phyloP scores from a whole-genome alignment of 2,888 invertebrate genomes.

The Athalia circularis region DNA sequence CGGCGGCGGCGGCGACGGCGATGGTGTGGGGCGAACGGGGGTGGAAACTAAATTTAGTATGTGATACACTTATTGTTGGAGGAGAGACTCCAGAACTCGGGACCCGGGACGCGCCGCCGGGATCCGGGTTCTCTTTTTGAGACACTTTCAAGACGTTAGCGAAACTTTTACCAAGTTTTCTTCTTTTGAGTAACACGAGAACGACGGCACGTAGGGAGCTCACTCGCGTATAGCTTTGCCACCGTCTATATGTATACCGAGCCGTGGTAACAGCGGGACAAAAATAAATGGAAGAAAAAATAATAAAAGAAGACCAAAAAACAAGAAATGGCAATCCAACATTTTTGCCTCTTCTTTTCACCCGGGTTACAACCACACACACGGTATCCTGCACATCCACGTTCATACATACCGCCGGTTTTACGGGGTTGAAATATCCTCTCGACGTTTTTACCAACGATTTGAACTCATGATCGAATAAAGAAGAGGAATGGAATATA shows the following conservation, averaged over 20 bases:
- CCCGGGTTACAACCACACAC: not conserved
- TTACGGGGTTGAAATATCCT: no score
- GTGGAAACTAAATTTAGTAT: slow-evolving; percentile 72
- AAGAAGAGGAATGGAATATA: no score
- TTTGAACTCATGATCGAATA: no score
- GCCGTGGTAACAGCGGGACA: not conserved
- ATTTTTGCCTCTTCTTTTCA: not conserved
- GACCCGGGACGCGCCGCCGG: slow-evolving; percentile 43
- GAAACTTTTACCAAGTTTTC: slow-evolving; percentile 64
- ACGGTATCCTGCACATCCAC: not conserved
- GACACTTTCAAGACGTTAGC: slow-evolving; percentile 72
- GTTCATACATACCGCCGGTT: not conserved
- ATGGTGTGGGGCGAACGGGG: slow-evolving; percentile 19
- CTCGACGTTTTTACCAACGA: no score
- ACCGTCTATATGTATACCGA: no score
- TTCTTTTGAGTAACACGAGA: slow-evolving; percentile 47
- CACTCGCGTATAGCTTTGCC: slow-evolving; percentile 7
- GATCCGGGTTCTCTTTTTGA: slow-evolving; percentile 61
- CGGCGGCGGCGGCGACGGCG: slow-evolving; percentile 26
- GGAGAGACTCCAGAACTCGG: slow-evolving; percentile 44
- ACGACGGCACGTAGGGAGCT: not conserved
- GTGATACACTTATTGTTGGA: slow-evolving; percentile 70
- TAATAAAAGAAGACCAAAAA: not conserved
- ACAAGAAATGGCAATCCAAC: not conserved
- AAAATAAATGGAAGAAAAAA: slow-evolving; percentile 24